Evolutionary conservation across 2,113 vertebrate genomes (phyloP).

Genomic region (Trachemys scripta): DNA sequence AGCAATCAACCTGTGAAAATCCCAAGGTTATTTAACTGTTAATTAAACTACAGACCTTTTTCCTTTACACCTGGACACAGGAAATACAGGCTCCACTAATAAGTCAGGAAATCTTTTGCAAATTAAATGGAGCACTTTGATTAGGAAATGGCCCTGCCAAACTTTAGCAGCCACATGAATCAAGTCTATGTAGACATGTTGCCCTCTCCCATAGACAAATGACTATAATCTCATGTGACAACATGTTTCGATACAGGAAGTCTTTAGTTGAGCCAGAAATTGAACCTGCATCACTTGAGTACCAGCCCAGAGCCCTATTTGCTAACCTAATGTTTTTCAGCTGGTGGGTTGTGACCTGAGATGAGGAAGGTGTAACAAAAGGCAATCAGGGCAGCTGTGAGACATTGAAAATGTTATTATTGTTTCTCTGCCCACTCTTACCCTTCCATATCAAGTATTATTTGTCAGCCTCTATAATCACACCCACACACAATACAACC

Average conservation of each 20-base stretch:
- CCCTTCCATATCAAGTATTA: background rate
- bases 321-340: too few relatives aligned
- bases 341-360: too few relatives aligned
- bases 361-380: background rate
- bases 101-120: background rate
- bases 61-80: background rate
- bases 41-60: background rate
- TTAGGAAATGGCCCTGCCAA: background rate
- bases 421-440: background rate
- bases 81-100: background rate
- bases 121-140: background rate
- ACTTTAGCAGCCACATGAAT: background rate
- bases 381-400: background rate
- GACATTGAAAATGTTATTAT: background rate
- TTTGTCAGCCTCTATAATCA: background rate
- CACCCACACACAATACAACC: too few relatives aligned
- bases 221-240: background rate
- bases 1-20: slow-evolving; percentile 12
- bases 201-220: background rate
- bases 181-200: background rate
- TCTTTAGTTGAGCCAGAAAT: background rate
- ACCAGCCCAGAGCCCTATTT: too few relatives aligned
- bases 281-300: background rate
- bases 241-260: background rate
- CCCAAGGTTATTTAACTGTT: slow-evolving; percentile 35